Base-by-base conservation (phyloP, 2,113 vertebrate genomes). In the Percina caprodes region DNA sequence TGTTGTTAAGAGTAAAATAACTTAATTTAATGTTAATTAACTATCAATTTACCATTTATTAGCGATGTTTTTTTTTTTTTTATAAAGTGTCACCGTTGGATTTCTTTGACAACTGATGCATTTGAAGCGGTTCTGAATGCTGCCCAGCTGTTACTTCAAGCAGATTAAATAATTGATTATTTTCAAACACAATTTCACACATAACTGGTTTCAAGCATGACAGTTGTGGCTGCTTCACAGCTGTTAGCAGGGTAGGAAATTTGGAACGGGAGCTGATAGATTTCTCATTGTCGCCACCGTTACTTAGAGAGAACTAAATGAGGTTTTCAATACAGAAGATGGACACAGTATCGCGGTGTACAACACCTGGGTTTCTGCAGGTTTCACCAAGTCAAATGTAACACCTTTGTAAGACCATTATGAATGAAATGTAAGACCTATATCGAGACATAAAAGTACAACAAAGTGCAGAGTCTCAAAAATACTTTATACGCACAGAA, bases 121-220 rank as follows among this genome's bases (percentile, higher is more conserved):
- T 33, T 52, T 51, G 46, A 61, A 19, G 19, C 55, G 14, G 30
- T 16, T 3, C 10, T 30, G 48, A 54, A 62, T 54, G 24, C 19
- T 30, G 24, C 14, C 26, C 13, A 42, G 39, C 21, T 58, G 8
- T 19, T 6, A 45, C 62, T 46, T 18, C 4, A 2, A 24, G n/a
- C 42, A 52, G 23, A 59, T 72, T 72, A 24, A 66, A 46, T 71
- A 67, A 72, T 60, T 19, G 52, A 77, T 68, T 71, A 35, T 46
- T 72, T 52, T 42, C 30, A 58, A 58, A 62, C 35, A 12, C 48
- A 33, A 35, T 69, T 74, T 69, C 75, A 79, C 56, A 72, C 73
- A 30, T 39, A 45, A 33, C 30, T 23, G 56, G 21, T 30, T 63
- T 48, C 2, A 1, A 14, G 69, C n/a, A 48, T 61, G 15, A 70